These are phyloP conservation scores for Ispidina picta DNA, from an alignment of 2,797 vertebrate genomes.

Conservation along the genomic window DNA sequence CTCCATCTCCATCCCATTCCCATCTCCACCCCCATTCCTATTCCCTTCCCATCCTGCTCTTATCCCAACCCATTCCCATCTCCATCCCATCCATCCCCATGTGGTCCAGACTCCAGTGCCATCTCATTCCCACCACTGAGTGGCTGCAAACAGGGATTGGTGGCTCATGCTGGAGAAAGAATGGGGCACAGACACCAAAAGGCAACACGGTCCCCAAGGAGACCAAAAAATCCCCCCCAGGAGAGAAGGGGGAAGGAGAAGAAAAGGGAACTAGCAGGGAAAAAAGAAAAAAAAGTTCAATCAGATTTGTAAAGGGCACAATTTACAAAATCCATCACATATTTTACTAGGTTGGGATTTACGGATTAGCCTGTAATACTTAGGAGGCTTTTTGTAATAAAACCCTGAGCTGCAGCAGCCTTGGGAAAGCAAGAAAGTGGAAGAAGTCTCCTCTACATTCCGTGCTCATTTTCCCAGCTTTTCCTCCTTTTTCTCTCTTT, in stretches of 20 bases:
- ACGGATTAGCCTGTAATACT: constrained; percentile 87
- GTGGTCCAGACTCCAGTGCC: accelerated
- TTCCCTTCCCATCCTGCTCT: too few species aligned
- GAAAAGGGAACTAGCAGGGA: background rate
- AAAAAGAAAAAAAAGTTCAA: constrained; percentile 72
- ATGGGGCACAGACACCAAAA: background rate
- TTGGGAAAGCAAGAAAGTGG: constrained; percentile 76
- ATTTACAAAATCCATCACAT: constrained; percentile 88
- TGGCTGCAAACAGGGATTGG: background rate
- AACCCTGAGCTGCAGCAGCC: constrained; percentile 76
- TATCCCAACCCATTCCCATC: too few species aligned
- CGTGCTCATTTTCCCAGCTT: constrained; percentile 69
- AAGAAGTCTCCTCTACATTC: constrained; percentile 70
- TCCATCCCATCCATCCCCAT: accelerated
- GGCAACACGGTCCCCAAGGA: background rate
- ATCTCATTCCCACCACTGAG: accelerated
- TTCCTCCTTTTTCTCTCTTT: constrained; percentile 23
- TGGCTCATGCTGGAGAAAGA: background rate
- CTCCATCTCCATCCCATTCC: too few species aligned
- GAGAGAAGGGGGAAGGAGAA: background rate
- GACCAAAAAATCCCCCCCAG: background rate
- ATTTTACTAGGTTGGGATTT: constrained; percentile 84
- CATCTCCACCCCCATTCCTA: background rate
- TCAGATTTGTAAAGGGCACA: constrained; percentile 88
- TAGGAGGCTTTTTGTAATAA: constrained; percentile 85